Evolutionary conservation across 2,113 vertebrate species (phyloP).

Genomic region (Irena cyanogastra): DNA sequence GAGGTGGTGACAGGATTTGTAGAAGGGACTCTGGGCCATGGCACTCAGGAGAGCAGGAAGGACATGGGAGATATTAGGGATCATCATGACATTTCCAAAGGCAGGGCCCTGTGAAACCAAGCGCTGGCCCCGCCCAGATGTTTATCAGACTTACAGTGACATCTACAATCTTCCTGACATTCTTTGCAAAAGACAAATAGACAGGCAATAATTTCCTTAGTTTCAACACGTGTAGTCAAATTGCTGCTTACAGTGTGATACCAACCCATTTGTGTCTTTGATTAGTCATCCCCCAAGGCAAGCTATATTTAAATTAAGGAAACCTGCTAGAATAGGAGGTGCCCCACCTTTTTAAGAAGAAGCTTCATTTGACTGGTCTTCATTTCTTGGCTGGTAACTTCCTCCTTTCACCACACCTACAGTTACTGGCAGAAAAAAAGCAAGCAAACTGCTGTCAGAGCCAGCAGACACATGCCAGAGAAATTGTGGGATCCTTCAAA

Average conservation of each 20-base stretch:
- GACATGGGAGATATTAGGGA: background rate
- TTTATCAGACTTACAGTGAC: background rate
- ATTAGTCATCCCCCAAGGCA: conserved; percentile 40
- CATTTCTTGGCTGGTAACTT: conserved; percentile 36
- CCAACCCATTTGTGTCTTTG: conserved; percentile 37
- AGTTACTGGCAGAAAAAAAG: background rate
- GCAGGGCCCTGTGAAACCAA: background rate
- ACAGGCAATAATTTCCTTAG: background rate
- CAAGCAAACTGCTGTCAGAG: background rate
- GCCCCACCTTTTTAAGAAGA: conserved; percentile 54
- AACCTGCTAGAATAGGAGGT: background rate
- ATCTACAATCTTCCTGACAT: background rate
- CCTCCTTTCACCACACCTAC: conserved; percentile 62
- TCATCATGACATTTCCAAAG: background rate
- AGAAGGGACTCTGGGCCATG: background rate
- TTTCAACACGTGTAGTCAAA: conserved; percentile 56
- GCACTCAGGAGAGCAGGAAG: background rate
- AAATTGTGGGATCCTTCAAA: background rate
- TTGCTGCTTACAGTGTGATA: background rate
- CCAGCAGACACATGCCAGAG: background rate
- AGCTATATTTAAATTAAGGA: conserved; percentile 23
- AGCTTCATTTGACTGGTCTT: background rate
- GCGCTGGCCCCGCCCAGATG: background rate
- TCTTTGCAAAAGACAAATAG: background rate
- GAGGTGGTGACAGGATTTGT: background rate